phyloP scores from a whole-genome alignment of 2,797 vertebrate species.

The Lutjanus campechanus region DNA sequence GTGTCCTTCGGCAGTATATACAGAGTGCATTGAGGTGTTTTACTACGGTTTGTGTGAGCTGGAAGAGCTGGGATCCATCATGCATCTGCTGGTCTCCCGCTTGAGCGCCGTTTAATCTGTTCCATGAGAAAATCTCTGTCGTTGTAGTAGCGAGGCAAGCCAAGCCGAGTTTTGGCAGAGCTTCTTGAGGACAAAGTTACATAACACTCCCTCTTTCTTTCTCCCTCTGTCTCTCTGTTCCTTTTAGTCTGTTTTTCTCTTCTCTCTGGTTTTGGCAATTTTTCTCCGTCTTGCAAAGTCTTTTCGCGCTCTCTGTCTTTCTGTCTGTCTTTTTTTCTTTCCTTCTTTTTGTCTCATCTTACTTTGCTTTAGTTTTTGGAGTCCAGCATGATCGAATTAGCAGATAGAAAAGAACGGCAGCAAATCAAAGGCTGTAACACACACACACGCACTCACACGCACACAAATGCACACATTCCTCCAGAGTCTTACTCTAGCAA shows the following conservation, averaged over 20 bases:
- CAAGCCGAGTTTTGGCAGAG: constrained; percentile 70
- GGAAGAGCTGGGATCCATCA: constrained; percentile 51
- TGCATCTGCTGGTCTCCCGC: constrained; percentile 55
- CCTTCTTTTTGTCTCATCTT: not conserved
- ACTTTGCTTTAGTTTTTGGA: constrained; percentile 13
- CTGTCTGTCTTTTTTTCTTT: not conserved
- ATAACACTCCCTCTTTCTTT: constrained; percentile 50
- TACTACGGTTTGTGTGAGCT: constrained; percentile 51
- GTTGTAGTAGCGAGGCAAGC: constrained; percentile 59
- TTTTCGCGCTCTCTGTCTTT: not conserved
- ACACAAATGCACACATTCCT: constrained; percentile 57
- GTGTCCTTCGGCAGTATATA: constrained; percentile 35
- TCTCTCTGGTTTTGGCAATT: constrained; percentile 41
- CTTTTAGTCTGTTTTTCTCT: constrained; percentile 34
- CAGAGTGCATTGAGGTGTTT: constrained; percentile 49
- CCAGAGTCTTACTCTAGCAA: constrained; percentile 43
- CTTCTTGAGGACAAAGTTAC: constrained; percentile 67
- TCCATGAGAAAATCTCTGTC: constrained; percentile 75
- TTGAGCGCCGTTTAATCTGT: constrained; percentile 65
- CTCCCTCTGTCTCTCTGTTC: constrained; percentile 8
- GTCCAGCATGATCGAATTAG: not conserved
- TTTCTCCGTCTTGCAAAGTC: constrained; percentile 20
- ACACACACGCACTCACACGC: constrained; percentile 23
- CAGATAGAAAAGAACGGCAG: constrained; percentile 1
- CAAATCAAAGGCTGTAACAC: constrained; percentile 11